Evolutionary conservation across 2,113 vertebrate species (phyloP).

Genomic region (Girardinichthys multiradiatus): DNA sequence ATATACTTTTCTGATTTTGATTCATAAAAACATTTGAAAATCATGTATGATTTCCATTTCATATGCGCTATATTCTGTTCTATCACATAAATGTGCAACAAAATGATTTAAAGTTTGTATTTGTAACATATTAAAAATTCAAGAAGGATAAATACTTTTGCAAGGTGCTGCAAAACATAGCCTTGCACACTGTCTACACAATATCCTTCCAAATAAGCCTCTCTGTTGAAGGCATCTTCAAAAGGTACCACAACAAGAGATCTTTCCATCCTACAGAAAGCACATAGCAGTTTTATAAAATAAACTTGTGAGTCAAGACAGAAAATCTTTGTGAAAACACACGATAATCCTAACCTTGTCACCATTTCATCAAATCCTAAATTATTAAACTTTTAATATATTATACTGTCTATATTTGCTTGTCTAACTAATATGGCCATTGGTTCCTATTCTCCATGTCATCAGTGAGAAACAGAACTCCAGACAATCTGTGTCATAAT

Average conservation of each 20-base stretch:
- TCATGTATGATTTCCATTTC: no score
- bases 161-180: no score
- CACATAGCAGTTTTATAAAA: no score
- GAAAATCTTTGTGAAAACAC: background rate
- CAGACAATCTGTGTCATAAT: background rate
- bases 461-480: background rate
- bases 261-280: background rate
- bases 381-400: background rate
- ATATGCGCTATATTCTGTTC: no score
- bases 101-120: no score
- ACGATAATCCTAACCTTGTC: background rate
- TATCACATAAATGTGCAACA: no score
- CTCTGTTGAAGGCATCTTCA: background rate
- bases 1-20: no score
- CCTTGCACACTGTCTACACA: no score
- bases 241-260: background rate
- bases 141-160: no score
- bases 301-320: background rate
- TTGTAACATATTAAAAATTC: no score
- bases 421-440: background rate
- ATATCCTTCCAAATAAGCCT: no score
- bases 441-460: conserved; percentile 7
- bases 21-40: no score
- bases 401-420: background rate
- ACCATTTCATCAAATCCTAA: background rate